Base-by-base conservation (phyloP, 2,888 invertebrate genomes). In the Cephalotes varians region DNA sequence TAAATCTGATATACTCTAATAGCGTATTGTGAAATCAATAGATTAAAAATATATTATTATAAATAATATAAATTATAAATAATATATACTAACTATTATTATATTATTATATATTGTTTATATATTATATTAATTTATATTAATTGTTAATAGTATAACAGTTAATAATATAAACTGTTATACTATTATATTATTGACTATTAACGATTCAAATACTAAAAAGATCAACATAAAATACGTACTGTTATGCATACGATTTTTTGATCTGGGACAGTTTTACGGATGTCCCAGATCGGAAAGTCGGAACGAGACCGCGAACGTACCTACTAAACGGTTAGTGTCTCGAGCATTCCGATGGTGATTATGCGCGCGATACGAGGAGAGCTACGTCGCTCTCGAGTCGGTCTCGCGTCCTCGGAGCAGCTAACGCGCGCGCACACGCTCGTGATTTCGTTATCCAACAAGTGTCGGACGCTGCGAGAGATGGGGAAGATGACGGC, bases 381-480 rank as follows among this genome's bases (percentile, higher is more conserved):
- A n/a, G 62, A 56, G 37, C 64, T 72, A 83, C 77, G 18, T 4
- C 56, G 40, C 62, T 54, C 25, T 54, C 86, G 88, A 9, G 9
- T 9, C 10, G n/a, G 12, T 18, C 81, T 85, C 81, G 44, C 25
- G 34, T 49, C 47, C 49, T 58, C 83, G 54, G 31, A 10, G 60
- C 21, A 21, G 47, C 9, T 69, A 40, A 40, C 60, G 34, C 56
- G 72, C 18, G 69, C 37, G 31, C 56, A 15, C 28, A 18, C 83
- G 74, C 86, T 84, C 84, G 84, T 81, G 84, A 84, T 83, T 85
- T 85, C 84, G 89, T 90, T 91, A 88, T 89, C 90, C 91, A 91
- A 91, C 91, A 91, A 91, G 91, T 91, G 91, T 88, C 89, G 90
- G 71, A 81, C 81, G 83, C 40, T 62, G 82, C 82, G 84, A 72